These are phyloP conservation scores for Vollenhovia emeryi DNA, from an alignment of 1,140 invertebrate species.

Conservation along the genomic window DNA sequence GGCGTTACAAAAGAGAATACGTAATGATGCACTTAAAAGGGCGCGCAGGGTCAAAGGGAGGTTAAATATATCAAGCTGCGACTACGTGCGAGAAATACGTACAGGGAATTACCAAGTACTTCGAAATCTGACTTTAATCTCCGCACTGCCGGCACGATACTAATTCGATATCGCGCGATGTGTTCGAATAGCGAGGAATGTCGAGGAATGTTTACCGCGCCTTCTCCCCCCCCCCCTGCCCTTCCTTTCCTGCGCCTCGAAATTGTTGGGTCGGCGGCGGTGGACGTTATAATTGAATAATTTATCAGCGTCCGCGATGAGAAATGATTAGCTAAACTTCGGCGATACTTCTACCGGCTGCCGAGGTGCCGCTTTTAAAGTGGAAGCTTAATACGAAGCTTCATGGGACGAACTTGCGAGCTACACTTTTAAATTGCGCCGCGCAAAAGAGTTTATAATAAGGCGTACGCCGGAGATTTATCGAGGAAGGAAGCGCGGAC, in stretches of 20 bases:
- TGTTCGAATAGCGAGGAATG: background rate
- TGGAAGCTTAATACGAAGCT: conserved; percentile 40
- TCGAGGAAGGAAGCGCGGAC: background rate
- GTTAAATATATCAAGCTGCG: conserved; percentile 62
- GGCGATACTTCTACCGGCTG: conserved; percentile 44
- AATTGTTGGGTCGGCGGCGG: background rate
- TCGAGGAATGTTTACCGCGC: background rate
- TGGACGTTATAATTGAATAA: conserved; percentile 51
- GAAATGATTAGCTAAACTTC: conserved; percentile 59
- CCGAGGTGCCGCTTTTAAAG: conserved; percentile 28
- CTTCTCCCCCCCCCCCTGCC: background rate
- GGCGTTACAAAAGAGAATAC: conserved; percentile 68
- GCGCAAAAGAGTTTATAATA: conserved; percentile 62
- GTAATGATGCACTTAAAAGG: conserved; percentile 73
- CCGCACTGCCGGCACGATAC: conserved; percentile 20
- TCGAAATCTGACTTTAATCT: conserved; percentile 61
- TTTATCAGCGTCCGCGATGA: conserved; percentile 44
- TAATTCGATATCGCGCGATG: conserved; percentile 23
- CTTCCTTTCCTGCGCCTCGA: background rate
- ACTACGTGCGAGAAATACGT: conserved; percentile 63
- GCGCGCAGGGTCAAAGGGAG: conserved; percentile 60
- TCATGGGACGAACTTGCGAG: background rate
- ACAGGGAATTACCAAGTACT: conserved; percentile 64
- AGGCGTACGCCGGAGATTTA: conserved; percentile 49
- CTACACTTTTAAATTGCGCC: conserved; percentile 63